Base-by-base conservation (phyloP, 2,888 invertebrate species). In the Brachyptera putata region DNA sequence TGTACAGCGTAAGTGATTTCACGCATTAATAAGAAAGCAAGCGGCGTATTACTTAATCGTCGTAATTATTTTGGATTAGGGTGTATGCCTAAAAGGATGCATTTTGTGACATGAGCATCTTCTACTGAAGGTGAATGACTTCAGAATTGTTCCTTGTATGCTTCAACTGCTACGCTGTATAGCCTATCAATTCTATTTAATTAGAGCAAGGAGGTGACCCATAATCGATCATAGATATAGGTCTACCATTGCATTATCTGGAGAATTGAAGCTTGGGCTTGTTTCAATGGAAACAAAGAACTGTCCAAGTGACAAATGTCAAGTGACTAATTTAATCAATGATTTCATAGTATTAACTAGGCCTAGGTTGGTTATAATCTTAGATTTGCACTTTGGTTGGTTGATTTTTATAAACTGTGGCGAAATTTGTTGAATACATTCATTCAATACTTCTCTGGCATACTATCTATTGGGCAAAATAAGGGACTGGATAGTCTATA, bases 51-150 rank as follows among this genome's bases (percentile, higher is more conserved):
- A 30, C 30, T 7, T 7, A 30, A 21, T 25, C 11, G 13, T 26
- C 21, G 30, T 34, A 36, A 53, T 36, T 53, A 21, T 53, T 30
- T 53, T n/a, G 36, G 36, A 36, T 53, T 30, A 34, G 53, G 53
- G 53, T 53, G 53, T 53, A 53, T 34, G 53, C 53, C 53, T 49
- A 50, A 34, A 26, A 26, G 11, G 34, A 34, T 34, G 53, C 34
- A 34, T 18, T 53, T 53, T 36, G 30, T 34, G 34, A 21, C 18
- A 34, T 36, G 34, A 53, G 46, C 21, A 24, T 22, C 34, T 53
- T 36, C 16, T 36, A 53, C 34, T n/a, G 34, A 34, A 53, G 53
- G 53, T 53, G 34, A 53, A 53, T 53, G 53, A 53, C 53, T 53
- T 53, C 53, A 18, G 21, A 43, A n/a, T n/a, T n/a, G n/a, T n/a